Evolutionary conservation across 2,888 invertebrate species (phyloP).

Genomic region (Drosophila anomalata): DNA sequence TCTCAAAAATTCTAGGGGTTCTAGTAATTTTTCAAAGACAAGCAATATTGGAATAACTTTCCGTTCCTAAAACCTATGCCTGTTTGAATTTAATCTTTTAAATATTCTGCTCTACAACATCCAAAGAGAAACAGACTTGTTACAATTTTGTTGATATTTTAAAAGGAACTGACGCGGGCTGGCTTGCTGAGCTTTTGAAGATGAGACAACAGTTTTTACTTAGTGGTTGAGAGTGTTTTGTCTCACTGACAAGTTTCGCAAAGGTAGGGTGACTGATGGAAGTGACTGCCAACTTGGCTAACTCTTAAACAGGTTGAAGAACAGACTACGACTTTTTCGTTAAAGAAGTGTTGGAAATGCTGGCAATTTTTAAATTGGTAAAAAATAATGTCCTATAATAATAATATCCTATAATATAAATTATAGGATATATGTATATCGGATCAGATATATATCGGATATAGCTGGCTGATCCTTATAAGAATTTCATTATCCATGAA

Average conservation of each 20-base stretch:
- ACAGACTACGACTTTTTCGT: neutral
- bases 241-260: neutral
- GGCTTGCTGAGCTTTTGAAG: constrained; percentile 9
- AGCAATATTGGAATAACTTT: neutral
- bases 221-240: constrained; percentile 2
- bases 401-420: too few relatives aligned
- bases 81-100: neutral
- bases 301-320: neutral
- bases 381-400: too few relatives aligned
- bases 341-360: neutral
- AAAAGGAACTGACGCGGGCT: constrained; percentile 22
- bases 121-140: constrained; percentile 2
- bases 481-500: too few relatives aligned
- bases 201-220: constrained; percentile 26
- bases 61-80: neutral
- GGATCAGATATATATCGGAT: too few relatives aligned
- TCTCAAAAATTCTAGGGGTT: neutral
- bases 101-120: neutral
- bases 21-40: neutral
- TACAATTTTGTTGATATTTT: constrained; percentile 24
- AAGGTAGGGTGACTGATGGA: neutral
- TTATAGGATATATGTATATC: too few relatives aligned
- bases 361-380: neutral
- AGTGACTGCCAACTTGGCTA: constrained; percentile 3
- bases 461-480: too few relatives aligned